A percentile compares a stretch with the other conserved stretches of the same genome.
Evolutionary conservation across 2,888 invertebrate species (phyloP).

Genomic region (Scotopteryx bipunctaria): DNA sequence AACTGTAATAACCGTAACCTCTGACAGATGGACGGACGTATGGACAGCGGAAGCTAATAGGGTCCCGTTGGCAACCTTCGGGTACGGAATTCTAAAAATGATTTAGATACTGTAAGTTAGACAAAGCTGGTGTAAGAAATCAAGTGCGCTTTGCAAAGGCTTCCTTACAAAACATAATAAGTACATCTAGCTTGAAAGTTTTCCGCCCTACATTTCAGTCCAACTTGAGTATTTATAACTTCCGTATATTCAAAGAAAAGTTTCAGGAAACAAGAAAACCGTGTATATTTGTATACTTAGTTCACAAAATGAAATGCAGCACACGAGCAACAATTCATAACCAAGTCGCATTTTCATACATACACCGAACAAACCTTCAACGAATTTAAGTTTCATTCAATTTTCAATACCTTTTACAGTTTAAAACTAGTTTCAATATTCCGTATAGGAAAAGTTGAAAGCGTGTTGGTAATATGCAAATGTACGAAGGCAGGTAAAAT

Average conservation of each 20-base stretch:
- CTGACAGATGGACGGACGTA: too few relatives aligned
- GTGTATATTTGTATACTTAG: not conserved
- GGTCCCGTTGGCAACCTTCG: too few relatives aligned
- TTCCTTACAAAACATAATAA: too few relatives aligned
- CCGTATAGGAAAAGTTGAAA: constrained; percentile 29
- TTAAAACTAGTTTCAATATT: constrained; percentile 39
- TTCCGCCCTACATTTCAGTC: too few relatives aligned
- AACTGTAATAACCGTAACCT: too few relatives aligned
- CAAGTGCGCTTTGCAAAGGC: too few relatives aligned
- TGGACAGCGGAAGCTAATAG: too few relatives aligned
- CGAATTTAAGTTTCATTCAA: constrained; percentile 9
- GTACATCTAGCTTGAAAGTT: too few relatives aligned
- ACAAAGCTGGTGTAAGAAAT: too few relatives aligned
- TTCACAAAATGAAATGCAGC: not conserved
- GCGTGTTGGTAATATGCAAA: constrained; percentile 43
- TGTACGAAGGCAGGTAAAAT: constrained; percentile 19
- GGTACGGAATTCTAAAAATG: too few relatives aligned
- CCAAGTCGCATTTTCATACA: not conserved
- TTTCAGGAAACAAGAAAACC: not conserved
- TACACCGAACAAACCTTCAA: constrained; percentile 1
- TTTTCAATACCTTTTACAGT: constrained; percentile 32
- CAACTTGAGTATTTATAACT: too few relatives aligned
- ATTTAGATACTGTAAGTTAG: too few relatives aligned
- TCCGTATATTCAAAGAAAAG: not conserved
- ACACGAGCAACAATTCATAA: not conserved